Evolutionary conservation across 2,888 invertebrate species (phyloP).

Genomic region (Polymixis lichenea): DNA sequence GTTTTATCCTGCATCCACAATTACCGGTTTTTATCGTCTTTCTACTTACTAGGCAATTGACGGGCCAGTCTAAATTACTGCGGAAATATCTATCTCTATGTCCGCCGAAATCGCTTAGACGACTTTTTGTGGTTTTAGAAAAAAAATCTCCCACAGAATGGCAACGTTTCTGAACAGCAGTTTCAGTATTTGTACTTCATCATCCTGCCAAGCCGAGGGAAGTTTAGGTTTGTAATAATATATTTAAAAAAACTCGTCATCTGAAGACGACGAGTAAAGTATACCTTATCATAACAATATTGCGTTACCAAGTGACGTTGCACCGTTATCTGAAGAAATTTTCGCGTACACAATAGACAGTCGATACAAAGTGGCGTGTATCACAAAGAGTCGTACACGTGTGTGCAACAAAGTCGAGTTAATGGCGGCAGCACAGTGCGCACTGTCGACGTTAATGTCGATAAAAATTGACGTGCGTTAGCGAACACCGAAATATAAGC

Average conservation of each 20-base stretch:
- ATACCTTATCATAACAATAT: conserved; percentile 58
- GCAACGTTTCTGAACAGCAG: conserved; percentile 9
- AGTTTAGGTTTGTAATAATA: conserved; percentile 38
- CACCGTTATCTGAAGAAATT: conserved; percentile 65
- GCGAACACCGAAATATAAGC: conserved; percentile 45
- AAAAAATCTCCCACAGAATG: conserved; percentile 16
- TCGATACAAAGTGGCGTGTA: conserved; percentile 58
- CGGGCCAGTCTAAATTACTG: conserved; percentile 15
- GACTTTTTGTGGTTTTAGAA: conserved; percentile 27
- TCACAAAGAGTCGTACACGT: conserved; percentile 61
- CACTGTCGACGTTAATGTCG: conserved; percentile 57
- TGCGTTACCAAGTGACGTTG: conserved; percentile 52
- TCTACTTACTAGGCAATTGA: conserved; percentile 29
- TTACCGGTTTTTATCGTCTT: conserved; percentile 19
- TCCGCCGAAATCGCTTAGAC: conserved; percentile 20
- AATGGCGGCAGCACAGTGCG: conserved; percentile 48
- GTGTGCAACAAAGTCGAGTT: conserved; percentile 57
- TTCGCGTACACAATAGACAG: conserved; percentile 67
- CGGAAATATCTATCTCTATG: conserved; percentile 27
- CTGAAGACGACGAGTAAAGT: conserved; percentile 22
- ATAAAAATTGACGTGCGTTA: conserved; percentile 65
- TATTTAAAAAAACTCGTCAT: conserved; percentile 36
- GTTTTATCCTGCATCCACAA: conserved; percentile 12
- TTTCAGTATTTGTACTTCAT: conserved; percentile 39
- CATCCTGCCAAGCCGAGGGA: conserved; percentile 23